Conservation (phyloP, 1,140 invertebrate genomes). For the Drosophila nasuta region DNA sequence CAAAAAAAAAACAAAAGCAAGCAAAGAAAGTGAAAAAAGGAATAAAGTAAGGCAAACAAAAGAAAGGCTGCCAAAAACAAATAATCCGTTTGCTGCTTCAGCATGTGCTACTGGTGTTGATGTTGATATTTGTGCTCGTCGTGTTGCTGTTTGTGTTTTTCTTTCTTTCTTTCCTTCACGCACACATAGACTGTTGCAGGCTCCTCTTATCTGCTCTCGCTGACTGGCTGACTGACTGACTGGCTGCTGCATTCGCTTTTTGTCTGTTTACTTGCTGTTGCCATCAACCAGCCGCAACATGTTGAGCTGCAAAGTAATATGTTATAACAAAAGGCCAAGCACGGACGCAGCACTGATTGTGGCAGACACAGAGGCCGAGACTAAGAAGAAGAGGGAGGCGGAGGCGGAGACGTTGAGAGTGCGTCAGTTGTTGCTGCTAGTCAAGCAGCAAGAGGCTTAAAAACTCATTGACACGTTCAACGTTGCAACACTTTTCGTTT, state of each 20-base stretch:
- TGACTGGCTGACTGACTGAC: constrained; percentile 28
- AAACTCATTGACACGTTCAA: constrained; percentile 78
- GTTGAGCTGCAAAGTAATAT: constrained; percentile 77
- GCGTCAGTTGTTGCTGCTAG: constrained; percentile 28
- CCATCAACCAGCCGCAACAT: constrained; percentile 69
- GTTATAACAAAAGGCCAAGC: constrained; percentile 71
- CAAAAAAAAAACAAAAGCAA: constrained; percentile 42
- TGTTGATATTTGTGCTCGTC: constrained; percentile 38
- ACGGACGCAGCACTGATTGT: constrained; percentile 25
- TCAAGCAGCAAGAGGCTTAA: constrained; percentile 53
- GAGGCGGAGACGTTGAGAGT: constrained; percentile 9
- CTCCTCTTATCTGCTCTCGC: constrained; percentile 56
- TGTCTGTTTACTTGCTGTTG: constrained; percentile 61
- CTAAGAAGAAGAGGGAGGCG: too few relatives aligned
- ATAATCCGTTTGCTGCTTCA: constrained; percentile 64
- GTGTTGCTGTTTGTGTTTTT: constrained; percentile 37
- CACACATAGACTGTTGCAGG: constrained; percentile 36
- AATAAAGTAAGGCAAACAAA: constrained; percentile 55
- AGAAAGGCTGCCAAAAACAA: constrained; percentile 80
- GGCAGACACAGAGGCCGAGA: constrained; percentile 5
- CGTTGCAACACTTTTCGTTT: constrained; percentile 46
- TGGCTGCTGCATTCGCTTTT: constrained; percentile 47
- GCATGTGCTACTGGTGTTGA: constrained; percentile 23
- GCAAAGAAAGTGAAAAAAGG: constrained; percentile 11
- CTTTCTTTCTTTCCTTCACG: constrained; percentile 56